phyloP scores from a whole-genome alignment of 35 echinoderm and acorn worm genomes.

The Nesometra sesokonis region DNA sequence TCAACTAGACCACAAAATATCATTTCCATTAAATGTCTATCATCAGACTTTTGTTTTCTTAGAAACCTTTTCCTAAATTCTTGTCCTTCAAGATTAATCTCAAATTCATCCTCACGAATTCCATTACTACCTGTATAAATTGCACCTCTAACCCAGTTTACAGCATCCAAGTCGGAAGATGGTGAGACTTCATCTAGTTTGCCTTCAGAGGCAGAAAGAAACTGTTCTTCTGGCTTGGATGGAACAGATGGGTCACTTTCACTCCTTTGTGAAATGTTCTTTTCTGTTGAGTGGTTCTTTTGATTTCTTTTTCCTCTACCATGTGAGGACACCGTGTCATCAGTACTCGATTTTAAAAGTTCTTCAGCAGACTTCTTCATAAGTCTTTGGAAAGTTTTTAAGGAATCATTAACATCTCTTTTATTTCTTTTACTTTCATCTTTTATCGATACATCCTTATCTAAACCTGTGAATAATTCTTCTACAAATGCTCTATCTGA shows the following conservation, averaged over 20 bases:
- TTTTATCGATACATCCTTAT: neutral
- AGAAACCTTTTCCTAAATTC: neutral
- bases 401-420: neutral
- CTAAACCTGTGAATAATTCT: neutral
- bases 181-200: neutral
- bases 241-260: neutral
- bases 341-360: neutral
- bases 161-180: neutral
- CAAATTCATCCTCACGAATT: neutral
- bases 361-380: neutral
- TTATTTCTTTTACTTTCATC: neutral
- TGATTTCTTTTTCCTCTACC: neutral
- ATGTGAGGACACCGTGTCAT: neutral
- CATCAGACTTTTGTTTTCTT: neutral
- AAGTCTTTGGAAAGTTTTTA: neutral
- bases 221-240: neutral
- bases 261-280: neutral
- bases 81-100: neutral
- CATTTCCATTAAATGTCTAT: conserved; percentile 1
- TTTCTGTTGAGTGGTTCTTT: neutral
- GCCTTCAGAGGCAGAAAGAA: neutral
- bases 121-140: neutral
- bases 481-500: neutral
- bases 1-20: neutral
- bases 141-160: neutral